A percentile compares a stretch with the other conserved stretches of the same genome.
Conservation (phyloP, 2,888 invertebrate species). For the Sicus ferrugineus region DNA sequence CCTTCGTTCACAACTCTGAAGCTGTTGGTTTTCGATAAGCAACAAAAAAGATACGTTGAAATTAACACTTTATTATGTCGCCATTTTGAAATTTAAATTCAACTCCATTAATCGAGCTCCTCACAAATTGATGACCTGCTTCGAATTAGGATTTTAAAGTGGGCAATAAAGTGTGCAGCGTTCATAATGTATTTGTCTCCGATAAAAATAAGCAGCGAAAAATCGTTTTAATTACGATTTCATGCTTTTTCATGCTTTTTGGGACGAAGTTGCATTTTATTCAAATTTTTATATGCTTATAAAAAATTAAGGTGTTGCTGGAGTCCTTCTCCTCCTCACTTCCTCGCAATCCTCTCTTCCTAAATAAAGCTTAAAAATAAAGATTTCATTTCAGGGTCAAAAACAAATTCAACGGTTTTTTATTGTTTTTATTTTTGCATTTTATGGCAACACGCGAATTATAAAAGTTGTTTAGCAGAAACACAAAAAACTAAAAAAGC, state of each 20-base stretch:
- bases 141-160: constrained; percentile 20
- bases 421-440: neutral
- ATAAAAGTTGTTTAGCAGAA: neutral
- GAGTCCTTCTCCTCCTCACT: too few species aligned
- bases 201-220: neutral
- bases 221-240: constrained; percentile 22
- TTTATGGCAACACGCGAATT: neutral
- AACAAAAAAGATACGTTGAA: too few species aligned
- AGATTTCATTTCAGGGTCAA: constrained; percentile 23
- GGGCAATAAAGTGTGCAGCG: constrained; percentile 14
- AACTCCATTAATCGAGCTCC: neutral
- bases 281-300: constrained; percentile 29
- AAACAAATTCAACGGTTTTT: neutral
- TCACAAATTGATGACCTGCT: constrained; percentile 10
- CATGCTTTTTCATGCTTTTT: constrained; percentile 12
- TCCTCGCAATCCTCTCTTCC: neutral
- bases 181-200: constrained; percentile 3
- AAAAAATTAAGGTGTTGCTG: constrained; percentile 5
- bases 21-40: too few species aligned
- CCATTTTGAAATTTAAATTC: constrained; percentile 20
- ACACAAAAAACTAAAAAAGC: neutral
- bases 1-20: too few species aligned
- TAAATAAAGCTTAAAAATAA: neutral
- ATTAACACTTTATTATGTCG: neutral
- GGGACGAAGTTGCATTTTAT: constrained; percentile 29